Base-by-base conservation (phyloP, 2,888 invertebrate genomes). In the Neoitamus cyanurus region DNA sequence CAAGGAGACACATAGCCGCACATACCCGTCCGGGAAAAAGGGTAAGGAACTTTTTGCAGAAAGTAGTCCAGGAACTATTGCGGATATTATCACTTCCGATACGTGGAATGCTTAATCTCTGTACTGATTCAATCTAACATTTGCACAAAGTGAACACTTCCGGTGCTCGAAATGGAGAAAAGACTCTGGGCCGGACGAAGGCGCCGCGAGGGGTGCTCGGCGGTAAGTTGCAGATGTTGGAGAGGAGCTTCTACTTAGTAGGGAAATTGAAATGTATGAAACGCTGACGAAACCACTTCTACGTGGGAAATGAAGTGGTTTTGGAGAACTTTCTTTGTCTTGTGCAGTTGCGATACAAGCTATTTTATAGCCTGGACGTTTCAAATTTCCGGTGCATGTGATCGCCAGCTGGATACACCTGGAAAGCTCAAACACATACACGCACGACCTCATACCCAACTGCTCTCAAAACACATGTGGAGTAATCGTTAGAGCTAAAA, bases 81-180 rank as follows among this genome's bases (percentile, higher is more conserved):
- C 85, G 85, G 85, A 85, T 83, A 85, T 85, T 83, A 85, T 68
- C 85, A 83, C 82, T 85, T 85, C 85, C 85, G 85, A 85, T 85
- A 37, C 73, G 37, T 75, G 69, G 83, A 68, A 83, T 83, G 75
- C 68, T 72, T 85, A 83, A 83, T 83, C 73, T 48, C 72, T 73
- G 31, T 83, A 28, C 77, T 77, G 77, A 77, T 77, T 77, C 46
- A 77, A 36, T 77, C 42, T 42, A 42, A 46, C 77, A 77, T 77
- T 77, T 77, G 42, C 77, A 77, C 77, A 77, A 77, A 77, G 42
- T 77, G 77, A 77, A 42, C 77, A 42, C 42, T 77, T 77, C 77
- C 77, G 77, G 42, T 46, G 42, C 25, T 46, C 30, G 70, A 34
- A 70, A 70, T 70, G 30, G 70, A 70, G 31, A 13, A 70, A 34